A percentile compares a stretch with the other conserved stretches of the same genome.
Conservation (phyloP, 2,113 vertebrate species). For the Oenanthe oenanthe region DNA sequence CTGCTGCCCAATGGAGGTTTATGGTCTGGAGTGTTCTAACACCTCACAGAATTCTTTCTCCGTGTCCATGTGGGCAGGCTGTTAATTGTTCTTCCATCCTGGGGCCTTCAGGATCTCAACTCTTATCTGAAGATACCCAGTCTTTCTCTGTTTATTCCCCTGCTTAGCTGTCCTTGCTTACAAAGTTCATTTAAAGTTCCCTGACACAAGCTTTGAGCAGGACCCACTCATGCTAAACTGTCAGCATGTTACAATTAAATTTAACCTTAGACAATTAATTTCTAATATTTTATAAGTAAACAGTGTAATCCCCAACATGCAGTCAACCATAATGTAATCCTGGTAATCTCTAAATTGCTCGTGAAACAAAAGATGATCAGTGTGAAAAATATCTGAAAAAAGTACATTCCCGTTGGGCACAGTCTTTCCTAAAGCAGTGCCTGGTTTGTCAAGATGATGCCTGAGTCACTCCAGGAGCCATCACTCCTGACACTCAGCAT, state of each 20-base stretch:
- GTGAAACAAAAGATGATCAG: slow-evolving; percentile 85
- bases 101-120: neutral
- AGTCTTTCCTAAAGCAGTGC: slow-evolving; percentile 71
- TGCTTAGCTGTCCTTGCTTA: neutral
- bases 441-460: slow-evolving; percentile 57
- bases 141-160: neutral
- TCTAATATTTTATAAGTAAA: neutral
- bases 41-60: neutral
- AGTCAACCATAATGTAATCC: slow-evolving; percentile 85
- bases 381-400: slow-evolving; percentile 86
- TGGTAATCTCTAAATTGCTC: slow-evolving; percentile 90
- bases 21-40: neutral
- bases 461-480: slow-evolving; percentile 75
- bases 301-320: neutral
- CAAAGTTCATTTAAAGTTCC: neutral
- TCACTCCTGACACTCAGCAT: neutral
- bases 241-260: neutral
- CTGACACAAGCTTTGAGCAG: neutral
- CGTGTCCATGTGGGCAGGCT: neutral
- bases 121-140: neutral
- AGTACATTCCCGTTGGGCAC: slow-evolving; percentile 51
- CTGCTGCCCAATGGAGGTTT: neutral
- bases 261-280: neutral
- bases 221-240: neutral
- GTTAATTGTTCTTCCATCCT: neutral